phyloP scores from a whole-genome alignment of 2,113 vertebrate species.

The Antechinus stuartii region DNA sequence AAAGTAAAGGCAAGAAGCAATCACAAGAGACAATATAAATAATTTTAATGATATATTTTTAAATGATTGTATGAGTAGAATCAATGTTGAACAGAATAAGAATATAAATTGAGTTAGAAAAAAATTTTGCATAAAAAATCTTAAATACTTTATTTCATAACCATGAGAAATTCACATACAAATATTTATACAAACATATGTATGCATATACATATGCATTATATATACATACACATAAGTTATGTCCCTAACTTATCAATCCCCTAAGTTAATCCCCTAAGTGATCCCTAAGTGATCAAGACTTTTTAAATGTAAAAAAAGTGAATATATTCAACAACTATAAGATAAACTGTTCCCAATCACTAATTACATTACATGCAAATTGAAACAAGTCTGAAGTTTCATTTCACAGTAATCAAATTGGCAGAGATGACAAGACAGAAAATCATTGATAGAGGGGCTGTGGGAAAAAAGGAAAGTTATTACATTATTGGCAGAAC shows the following conservation, averaged over 20 bases:
- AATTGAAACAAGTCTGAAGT: background rate
- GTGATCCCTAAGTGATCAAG: background rate
- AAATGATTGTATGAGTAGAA: background rate
- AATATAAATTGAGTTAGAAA: background rate
- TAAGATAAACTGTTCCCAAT: background rate
- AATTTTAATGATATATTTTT: background rate
- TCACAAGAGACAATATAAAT: background rate
- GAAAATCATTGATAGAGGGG: background rate
- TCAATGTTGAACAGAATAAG: background rate
- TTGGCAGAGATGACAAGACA: background rate
- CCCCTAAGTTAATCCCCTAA: too few relatives aligned
- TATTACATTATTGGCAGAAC: background rate
- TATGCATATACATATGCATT: background rate
- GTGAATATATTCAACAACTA: background rate
- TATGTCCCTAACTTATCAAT: too few relatives aligned
- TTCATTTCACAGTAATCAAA: background rate
- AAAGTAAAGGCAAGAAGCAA: background rate
- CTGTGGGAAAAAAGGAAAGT: background rate
- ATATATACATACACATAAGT: background rate
- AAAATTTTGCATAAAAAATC: background rate
- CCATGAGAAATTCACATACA: too few relatives aligned
- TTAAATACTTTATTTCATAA: background rate
- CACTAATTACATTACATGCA: background rate
- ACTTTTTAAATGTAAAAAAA: background rate
- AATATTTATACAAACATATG: too few relatives aligned